Conservation (phyloP, 2,888 invertebrate genomes). For the Oscheius onirici region DNA sequence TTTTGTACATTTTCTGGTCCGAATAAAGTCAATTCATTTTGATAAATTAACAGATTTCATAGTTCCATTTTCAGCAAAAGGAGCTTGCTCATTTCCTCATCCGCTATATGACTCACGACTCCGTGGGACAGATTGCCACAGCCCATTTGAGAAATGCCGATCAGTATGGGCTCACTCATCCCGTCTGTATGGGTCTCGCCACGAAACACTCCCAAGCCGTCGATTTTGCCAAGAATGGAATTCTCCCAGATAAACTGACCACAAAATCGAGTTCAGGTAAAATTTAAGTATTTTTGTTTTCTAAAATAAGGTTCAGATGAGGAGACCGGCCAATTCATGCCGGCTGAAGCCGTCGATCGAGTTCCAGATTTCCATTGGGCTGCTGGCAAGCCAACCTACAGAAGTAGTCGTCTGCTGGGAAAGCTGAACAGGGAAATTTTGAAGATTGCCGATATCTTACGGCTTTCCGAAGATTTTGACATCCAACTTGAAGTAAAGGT, state of each 20-base stretch:
- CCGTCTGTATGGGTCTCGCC: constrained; percentile 60
- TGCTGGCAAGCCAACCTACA: constrained; percentile 44
- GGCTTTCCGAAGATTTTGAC: constrained; percentile 52
- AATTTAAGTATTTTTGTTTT: background rate
- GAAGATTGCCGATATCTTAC: constrained; percentile 55
- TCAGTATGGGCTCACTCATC: constrained; percentile 62
- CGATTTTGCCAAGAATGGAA: constrained; percentile 63
- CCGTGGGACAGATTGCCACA: constrained; percentile 71
- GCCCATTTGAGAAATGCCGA: constrained; percentile 72
- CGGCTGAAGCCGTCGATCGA: constrained; percentile 46
- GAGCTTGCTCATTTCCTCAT: constrained; percentile 69
- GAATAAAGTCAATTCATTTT: too few species aligned
- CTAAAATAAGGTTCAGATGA: constrained; percentile 10
- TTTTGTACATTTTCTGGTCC: background rate
- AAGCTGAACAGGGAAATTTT: constrained; percentile 64
- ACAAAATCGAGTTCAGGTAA: constrained; percentile 34
- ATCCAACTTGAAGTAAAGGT: constrained; percentile 39
- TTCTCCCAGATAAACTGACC: constrained; percentile 39
- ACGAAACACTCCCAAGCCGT: constrained; percentile 68
- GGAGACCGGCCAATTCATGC: constrained; percentile 35
- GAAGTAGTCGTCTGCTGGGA: constrained; percentile 50
- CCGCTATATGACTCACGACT: constrained; percentile 71
- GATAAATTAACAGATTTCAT: too few species aligned
- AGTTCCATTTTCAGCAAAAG: constrained; percentile 41
- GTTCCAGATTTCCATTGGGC: constrained; percentile 47